Evolutionary conservation across 2,888 invertebrate genomes (phyloP), one percentile per base, ranked within the genome.

Genomic region (Nowickia ferox): DNA sequence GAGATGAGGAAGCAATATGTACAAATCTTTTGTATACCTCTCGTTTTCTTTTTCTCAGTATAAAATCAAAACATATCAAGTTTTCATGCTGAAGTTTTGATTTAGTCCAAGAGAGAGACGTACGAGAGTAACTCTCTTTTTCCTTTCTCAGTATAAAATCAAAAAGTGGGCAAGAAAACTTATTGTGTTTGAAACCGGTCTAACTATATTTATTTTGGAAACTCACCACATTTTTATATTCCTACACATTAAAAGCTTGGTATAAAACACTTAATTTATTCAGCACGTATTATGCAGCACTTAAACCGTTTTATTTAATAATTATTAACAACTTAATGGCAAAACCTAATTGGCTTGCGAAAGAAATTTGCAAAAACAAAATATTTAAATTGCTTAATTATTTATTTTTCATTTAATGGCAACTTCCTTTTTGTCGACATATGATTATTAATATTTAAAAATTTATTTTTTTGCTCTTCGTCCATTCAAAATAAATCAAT

Each of bases 401-500:
- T 80, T 57, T 75, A 19, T 80, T 72, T 76, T 68, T 8, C 61
- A 53, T 65, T 75, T 55, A 77, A 61, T 68, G 66, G 88, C 86
- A 87, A 84, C 72, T 78, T 74, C 65, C 69, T 53, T 75, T 63
- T 72, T 55, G 6, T 59, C 22, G 1, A 66, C 17, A 38, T 5
- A 8, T 15, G 2, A n/a, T 74, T 46, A 69, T 63, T 68, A 78
- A 72, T 40, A 71, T 72, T 68, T 74, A 44, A 9, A 76, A 53
- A 51, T 65, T 53, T 65, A 63, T 4, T 19, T 42, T 44, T 51
- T 51, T 17, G 8, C 48, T 15, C 40, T 81, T 48, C 53, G 83
- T 88, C 88, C 65, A 42, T 57, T 59, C 9, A 77, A 46, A 19
- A 40, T 46, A 13, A 69, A 84, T 17, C 10, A 44, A 42, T 38